Conservation (phyloP, 2,888 invertebrate species). For the Helobdella robusta region DNA sequence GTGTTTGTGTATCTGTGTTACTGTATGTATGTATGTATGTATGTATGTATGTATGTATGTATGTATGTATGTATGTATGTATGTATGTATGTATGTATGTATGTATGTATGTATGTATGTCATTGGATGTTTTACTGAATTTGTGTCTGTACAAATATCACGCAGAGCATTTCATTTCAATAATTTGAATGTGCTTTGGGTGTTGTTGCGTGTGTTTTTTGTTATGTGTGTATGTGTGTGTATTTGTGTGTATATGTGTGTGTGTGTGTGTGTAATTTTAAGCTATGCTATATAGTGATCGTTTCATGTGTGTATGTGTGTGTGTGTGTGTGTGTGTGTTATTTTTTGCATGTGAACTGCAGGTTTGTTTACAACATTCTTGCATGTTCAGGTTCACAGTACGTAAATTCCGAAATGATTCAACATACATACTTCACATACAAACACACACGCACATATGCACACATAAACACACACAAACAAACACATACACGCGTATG, state of each 20-base stretch:
- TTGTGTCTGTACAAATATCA: no score
- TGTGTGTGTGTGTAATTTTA: slow-evolving; percentile 9
- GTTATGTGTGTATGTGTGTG: slow-evolving; percentile 10
- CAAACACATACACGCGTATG: no score
- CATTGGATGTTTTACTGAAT: neutral
- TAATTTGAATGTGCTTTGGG: no score
- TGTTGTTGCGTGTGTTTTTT: neutral
- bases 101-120: slow-evolving; percentile 7
- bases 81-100: slow-evolving; percentile 5
- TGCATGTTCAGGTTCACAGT: no score
- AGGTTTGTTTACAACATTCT: no score
- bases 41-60: slow-evolving; percentile 12
- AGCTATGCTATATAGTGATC: neutral
- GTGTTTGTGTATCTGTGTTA: slow-evolving; percentile 6
- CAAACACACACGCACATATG: no score
- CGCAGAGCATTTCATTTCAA: no score
- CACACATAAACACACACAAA: no score
- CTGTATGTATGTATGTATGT: slow-evolving; percentile 13
- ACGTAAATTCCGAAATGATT: no score
- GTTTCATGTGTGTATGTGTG: slow-evolving; percentile 1
- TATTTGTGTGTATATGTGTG: slow-evolving; percentile 5
- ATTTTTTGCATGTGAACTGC: neutral
- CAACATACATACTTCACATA: no score
- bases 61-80: slow-evolving; percentile 13
- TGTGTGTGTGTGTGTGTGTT: slow-evolving; percentile 11